phyloP scores from a whole-genome alignment of 2,797 vertebrate species.

The Platalea minor region DNA sequence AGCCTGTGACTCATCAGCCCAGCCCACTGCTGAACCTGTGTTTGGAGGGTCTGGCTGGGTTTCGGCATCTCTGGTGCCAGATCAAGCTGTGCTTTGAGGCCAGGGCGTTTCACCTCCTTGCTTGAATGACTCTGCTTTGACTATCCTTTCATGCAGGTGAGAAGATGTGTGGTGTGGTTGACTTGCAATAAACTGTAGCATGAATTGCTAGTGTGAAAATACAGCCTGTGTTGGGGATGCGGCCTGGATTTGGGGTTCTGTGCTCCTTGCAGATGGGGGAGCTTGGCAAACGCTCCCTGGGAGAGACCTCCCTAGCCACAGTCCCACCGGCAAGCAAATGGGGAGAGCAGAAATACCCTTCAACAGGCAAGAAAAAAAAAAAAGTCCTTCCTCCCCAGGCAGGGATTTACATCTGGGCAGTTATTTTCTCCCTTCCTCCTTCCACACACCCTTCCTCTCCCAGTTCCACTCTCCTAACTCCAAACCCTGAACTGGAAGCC shows the following conservation, averaged over 20 bases:
- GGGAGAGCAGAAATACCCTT: background rate
- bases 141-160: conserved; percentile 6
- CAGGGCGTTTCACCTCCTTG: conserved; percentile 52
- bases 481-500: background rate
- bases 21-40: conserved; percentile 2
- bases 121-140: conserved; percentile 54
- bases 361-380: background rate
- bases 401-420: background rate
- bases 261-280: background rate
- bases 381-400: background rate
- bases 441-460: background rate
- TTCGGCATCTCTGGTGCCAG: background rate
- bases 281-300: background rate
- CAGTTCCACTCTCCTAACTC: background rate
- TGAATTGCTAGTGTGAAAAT: background rate
- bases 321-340: background rate
- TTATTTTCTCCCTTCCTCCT: background rate
- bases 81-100: conserved; percentile 53
- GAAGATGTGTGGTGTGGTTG: background rate
- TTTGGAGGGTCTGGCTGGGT: conserved; percentile 40
- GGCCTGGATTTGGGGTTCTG: background rate
- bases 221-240: background rate
- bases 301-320: background rate
- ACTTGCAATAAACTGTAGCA: background rate
- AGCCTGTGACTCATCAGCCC: conserved; percentile 29